Conservation (phyloP, 1,140 invertebrate genomes). For the Andricus grossulariae region DNA sequence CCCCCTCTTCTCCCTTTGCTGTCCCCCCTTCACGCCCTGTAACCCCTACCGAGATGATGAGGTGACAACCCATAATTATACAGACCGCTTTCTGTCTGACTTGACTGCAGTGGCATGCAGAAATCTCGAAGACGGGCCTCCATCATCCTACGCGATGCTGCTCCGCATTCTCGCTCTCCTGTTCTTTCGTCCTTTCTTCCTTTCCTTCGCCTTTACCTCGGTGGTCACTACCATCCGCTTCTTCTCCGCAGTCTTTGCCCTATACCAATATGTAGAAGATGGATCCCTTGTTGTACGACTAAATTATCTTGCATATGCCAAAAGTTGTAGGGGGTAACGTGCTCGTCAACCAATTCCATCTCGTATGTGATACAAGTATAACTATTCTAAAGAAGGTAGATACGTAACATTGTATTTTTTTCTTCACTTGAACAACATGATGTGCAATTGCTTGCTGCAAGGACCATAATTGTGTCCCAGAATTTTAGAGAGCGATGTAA, state of each 20-base stretch:
- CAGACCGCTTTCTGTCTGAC: slow-evolving; percentile 73
- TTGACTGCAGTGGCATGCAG: slow-evolving; percentile 75
- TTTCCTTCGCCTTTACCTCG: slow-evolving; percentile 37
- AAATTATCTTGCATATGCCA: background rate
- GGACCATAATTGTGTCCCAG: too few species aligned
- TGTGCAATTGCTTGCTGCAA: too few species aligned
- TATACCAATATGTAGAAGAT: background rate
- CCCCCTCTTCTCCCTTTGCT: slow-evolving; percentile 52
- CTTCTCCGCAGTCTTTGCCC: background rate
- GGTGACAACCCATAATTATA: slow-evolving; percentile 78
- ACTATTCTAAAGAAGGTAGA: too few species aligned
- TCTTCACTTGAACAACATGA: too few species aligned
- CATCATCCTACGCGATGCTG: slow-evolving; percentile 58
- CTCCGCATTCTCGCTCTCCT: slow-evolving; percentile 46
- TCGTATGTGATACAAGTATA: too few species aligned
- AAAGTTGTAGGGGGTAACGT: too few species aligned
- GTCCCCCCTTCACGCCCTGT: slow-evolving; percentile 44
- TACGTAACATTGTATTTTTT: too few species aligned
- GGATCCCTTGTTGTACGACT: background rate
- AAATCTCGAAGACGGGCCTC: slow-evolving; percentile 57
- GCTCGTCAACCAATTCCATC: too few species aligned
- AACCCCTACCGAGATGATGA: slow-evolving; percentile 69
- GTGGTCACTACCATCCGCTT: too few species aligned
- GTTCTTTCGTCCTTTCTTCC: slow-evolving; percentile 47
- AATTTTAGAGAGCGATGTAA: too few species aligned